Percentiles rank a stretch among this genome's conserved stretches.
phyloP scores from a whole-genome alignment of 1,140 invertebrate species.

The Saccostrea echinata region DNA sequence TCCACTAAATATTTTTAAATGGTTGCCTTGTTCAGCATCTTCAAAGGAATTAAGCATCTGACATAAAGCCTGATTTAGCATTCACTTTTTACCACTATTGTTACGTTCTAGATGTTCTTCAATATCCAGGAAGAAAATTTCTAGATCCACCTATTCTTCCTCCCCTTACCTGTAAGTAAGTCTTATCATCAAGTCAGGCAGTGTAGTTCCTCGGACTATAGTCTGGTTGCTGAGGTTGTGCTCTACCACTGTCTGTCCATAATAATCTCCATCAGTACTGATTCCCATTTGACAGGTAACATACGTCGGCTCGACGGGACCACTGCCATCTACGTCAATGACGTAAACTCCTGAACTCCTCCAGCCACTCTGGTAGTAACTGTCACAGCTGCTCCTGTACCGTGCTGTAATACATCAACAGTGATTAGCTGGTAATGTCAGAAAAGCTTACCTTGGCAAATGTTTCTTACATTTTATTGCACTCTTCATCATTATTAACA shows the following conservation, averaged over 20 bases:
- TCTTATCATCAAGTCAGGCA: conserved; percentile 66
- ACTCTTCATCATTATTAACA: not conserved
- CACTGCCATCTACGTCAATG: conserved; percentile 95
- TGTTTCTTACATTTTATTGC: not conserved
- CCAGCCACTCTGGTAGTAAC: conserved; percentile 90
- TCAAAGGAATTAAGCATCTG: too few species aligned
- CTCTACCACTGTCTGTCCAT: conserved; percentile 94
- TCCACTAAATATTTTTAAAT: too few species aligned
- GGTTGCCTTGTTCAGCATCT: too few species aligned
- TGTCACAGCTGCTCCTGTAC: conserved; percentile 94
- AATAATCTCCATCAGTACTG: conserved; percentile 84
- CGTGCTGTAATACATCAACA: conserved; percentile 83
- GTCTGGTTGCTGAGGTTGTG: conserved; percentile 88
- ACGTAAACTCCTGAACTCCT: conserved; percentile 93
- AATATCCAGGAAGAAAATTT: not conserved
- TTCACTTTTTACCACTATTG: not conserved
- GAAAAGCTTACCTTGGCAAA: not conserved
- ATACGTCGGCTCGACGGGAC: conserved; percentile 92
- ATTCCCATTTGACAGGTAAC: conserved; percentile 93
- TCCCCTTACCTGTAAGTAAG: conserved; percentile 71
- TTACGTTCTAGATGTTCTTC: not conserved
- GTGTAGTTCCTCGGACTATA: conserved; percentile 61
- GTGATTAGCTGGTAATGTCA: not conserved
- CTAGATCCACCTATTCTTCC: not conserved
- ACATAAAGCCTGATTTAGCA: not conserved